phyloP scores from a whole-genome alignment of 2,797 vertebrate species.

The Centropyge bicolor region DNA sequence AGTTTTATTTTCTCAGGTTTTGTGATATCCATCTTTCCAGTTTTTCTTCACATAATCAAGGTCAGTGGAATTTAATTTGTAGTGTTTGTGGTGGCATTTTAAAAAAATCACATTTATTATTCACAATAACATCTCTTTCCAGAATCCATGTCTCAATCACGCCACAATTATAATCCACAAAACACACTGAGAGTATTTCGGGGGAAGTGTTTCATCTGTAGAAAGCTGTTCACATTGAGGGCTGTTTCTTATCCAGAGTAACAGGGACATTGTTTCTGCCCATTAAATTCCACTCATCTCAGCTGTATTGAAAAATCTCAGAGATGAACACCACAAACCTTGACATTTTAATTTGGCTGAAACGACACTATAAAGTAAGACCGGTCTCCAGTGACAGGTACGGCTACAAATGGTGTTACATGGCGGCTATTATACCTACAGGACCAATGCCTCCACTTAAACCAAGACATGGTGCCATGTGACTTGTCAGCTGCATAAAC shows the following conservation, averaged over 20 bases:
- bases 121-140: background rate
- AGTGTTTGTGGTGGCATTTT: background rate
- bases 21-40: background rate
- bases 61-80: background rate
- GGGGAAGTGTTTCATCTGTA: background rate
- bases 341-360: background rate
- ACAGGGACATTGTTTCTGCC: background rate
- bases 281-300: background rate
- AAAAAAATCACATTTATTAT: background rate
- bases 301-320: background rate
- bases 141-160: background rate
- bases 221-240: background rate
- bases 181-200: background rate
- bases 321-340: background rate
- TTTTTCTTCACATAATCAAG: too few relatives aligned
- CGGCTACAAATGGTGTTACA: background rate
- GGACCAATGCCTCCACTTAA: conserved; percentile 18
- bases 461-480: conserved; percentile 53
- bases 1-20: background rate
- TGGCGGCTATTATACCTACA: conserved; percentile 29
- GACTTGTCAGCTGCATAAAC: conserved; percentile 70
- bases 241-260: background rate
- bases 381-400: background rate
- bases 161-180: background rate
- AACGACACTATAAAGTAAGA: conserved; percentile 16